A percentile compares a stretch with the other conserved stretches of the same genome.
Evolutionary conservation across 2,797 vertebrate genomes (phyloP).

Genomic region (Gobio occitaniae): DNA sequence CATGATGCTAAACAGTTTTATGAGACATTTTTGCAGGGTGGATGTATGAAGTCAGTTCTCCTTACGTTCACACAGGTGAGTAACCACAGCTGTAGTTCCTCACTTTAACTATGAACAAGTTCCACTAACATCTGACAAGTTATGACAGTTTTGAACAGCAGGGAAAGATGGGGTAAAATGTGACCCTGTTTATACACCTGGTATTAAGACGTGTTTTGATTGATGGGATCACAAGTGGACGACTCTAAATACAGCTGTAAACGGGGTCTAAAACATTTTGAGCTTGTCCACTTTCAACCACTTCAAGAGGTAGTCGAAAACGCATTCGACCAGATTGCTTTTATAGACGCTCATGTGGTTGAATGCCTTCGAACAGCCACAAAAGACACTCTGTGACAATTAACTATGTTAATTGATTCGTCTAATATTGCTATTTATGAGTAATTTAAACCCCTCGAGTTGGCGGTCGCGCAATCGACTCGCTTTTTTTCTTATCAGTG

Average conservation of each 20-base stretch:
- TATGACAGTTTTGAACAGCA: constrained; percentile 2
- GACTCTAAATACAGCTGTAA: background rate
- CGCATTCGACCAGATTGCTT: background rate
- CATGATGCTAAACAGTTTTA: background rate
- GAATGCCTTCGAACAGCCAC: background rate
- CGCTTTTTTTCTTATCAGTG: too few species aligned
- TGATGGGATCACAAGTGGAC: background rate
- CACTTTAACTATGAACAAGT: background rate
- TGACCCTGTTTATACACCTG: background rate
- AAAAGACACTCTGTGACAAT: background rate
- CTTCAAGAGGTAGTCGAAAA: background rate
- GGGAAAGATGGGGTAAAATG: background rate
- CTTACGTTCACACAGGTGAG: background rate
- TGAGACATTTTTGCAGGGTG: background rate
- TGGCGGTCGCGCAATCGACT: too few species aligned
- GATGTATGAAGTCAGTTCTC: background rate
- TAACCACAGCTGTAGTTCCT: background rate
- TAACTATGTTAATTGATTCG: too few species aligned
- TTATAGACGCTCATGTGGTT: background rate
- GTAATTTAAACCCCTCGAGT: background rate
- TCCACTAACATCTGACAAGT: background rate
- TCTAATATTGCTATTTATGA: too few species aligned
- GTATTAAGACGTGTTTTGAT: background rate
- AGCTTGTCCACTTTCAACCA: background rate
- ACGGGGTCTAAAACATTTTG: background rate